Base-by-base conservation (phyloP, 1,140 invertebrate species). In the Sycophaga agraensis region DNA sequence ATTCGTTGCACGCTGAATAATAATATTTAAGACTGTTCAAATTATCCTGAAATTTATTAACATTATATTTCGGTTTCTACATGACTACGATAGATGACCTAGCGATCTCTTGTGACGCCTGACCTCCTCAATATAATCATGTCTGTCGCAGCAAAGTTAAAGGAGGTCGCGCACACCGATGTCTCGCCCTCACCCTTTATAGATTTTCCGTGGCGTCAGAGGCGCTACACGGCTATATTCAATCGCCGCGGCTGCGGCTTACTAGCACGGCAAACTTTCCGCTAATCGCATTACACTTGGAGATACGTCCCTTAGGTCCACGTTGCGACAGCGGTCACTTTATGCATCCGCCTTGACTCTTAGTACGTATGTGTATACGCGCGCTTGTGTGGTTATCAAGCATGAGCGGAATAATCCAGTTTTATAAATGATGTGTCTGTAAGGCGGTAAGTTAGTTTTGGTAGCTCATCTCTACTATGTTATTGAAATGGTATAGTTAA, bases 231-330 rank as follows among this genome's bases (percentile, higher is more conserved):
- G 21, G 56, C 66, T 67, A 68, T 71, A 67, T 65, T 66, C 69
- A 70, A 75, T 75, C 70, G 69, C n/a, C n/a, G 68, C 68, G 65
- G 62, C 66, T n/a, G n/a, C 66, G 53, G 68, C 69, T 75, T 73
- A 75, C 72, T 73, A 73, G 66, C 63, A 67, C 63, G 12, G 17
- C 54, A 62, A 73, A 73, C 71, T 74, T 74, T 70, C 19, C 19
- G 59, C 68, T 73, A 75, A 74, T 73, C 69, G 66, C 63, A 62
- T 75, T 75, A 73, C 69, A 71, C 59, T 64, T 58, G 63, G 55
- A 67, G 66, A 68, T 63, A 66, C n/a, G n/a, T 31, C 51, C 60
- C 64, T 57, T 65, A 63, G 21, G 37, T 12, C 12, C 28, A 48
- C 1, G 22, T 5, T 11, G 2, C 19, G 1, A 2, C 8, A 21